Base-by-base conservation (phyloP, 2,113 vertebrate species). In the Opisthocomus hoazin region DNA sequence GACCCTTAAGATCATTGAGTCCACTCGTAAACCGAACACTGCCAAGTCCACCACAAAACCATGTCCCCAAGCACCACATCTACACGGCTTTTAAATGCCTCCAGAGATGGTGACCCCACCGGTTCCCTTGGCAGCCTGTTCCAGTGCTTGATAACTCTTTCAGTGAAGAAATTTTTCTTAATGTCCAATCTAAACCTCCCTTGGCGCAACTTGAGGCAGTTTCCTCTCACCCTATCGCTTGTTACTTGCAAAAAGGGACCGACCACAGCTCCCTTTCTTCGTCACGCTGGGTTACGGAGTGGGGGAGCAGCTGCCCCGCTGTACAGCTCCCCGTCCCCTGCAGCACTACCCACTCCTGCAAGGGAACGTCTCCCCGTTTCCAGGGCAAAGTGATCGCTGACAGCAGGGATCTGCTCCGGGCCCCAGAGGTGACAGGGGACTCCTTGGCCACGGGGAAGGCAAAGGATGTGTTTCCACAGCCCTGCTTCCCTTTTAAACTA, bases 141-240 rank as follows among this genome's bases (percentile, higher is more conserved):
- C 56, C 54, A 81, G 5, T 7, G 26, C 36, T 43, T 68, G 43
- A 41, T 6, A 43, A 46, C 50, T 7, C 26, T 37, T 90, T 75
- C 10, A 4, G n/a, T 11, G 4, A 58, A 27, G 13, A 63, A 11
- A 16, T 60, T 41, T 80, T 68, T 51, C 78, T 36, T 58, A 4
- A 41, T 20, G 36, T 29, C 41, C 30, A 27, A 34, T 9, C 36
- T 73, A 66, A 65, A 34, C 27, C 15, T 56, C 13, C 13, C 34
- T 18, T 26, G 12, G 30, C 1, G 2, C 60, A 84, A 34, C 20
- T 32, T 37, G 36, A 78, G 19, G 54, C 20, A 4, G 1, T 41
- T 84, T 82, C 27, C 11, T 65, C 17, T 73, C 0, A 0, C 50
- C 45, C 27, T 60, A 15, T 45, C 10, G 0, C 24, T 56, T 78